Evolutionary conservation across 35 echinoderm and acorn worm species (phyloP), one percentile per base, ranked within the genome.

Genomic region (Ophioderma brevispina): DNA sequence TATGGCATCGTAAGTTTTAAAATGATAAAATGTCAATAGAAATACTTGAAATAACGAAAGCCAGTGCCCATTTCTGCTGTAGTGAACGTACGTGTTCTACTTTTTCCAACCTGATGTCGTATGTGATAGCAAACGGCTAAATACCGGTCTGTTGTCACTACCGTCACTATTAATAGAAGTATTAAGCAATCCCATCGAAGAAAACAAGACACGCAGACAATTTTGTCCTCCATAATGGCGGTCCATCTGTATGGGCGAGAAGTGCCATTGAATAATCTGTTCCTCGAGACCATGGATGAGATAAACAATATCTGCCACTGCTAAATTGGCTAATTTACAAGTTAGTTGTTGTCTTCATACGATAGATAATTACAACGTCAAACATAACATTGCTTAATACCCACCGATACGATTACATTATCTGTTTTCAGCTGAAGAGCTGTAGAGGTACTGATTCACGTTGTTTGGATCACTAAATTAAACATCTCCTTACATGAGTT

Each of bases 301-400:
- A 37, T 36, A 95, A 25, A 82, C 38, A 1, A 82, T 18, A 75
- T 95, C 93, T 42, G 93, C 93, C 19, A 91, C 50, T 0, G 88
- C 93, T 13, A 95, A 64, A 52, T 91, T 95, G 40, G 79, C 64
- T 0, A 95, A 79, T 52, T n/a, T 82, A 91, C 23, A 76, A 87
- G 31, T 95, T 95, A 0, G 89, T 95, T 39, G 87, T 83, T 14
- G 93, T 95, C 5, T 83, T 88, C 89, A 95, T 95, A 1, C 76
- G 63, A 50, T 46, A 76, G 21, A 83, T 49, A 6, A 40, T 46
- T 0, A 82, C 52, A 25, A 95, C 49, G 1, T 91, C 78, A 70
- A 87, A 95, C 2, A 84, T 35, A 33, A 55, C 38, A 76, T 95
- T 95, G 17, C 82, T 50, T 6, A 87, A 40, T 21, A 91, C 38